phyloP scores from a whole-genome alignment of 2,888 invertebrate genomes.

The Leptinotarsa rubiginosa region DNA sequence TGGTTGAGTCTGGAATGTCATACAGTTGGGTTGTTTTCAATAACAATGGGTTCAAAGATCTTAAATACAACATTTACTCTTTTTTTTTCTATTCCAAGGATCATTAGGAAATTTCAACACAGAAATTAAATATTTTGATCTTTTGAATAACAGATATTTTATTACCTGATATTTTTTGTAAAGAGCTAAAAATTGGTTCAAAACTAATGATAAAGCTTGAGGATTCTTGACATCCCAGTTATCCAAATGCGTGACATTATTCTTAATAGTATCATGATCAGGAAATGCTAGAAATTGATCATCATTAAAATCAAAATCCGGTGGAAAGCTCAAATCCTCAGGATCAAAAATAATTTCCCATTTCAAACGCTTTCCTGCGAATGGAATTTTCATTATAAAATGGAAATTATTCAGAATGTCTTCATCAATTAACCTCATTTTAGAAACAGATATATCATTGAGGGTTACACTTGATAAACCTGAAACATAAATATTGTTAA shows the following conservation, averaged over 20 bases:
- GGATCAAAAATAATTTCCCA: constrained; percentile 80
- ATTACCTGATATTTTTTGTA: constrained; percentile 76
- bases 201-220: constrained; percentile 71
- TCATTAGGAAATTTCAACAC: neutral
- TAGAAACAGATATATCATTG: constrained; percentile 39
- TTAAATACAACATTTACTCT: too few relatives aligned
- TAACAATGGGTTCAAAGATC: too few relatives aligned
- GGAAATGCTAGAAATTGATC: constrained; percentile 73
- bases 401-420: constrained; percentile 55
- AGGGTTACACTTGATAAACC: constrained; percentile 47
- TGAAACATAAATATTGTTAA: constrained; percentile 40
- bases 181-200: constrained; percentile 72
- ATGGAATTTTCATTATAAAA: constrained; percentile 76
- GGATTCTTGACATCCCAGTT: constrained; percentile 75
- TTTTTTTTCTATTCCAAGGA: too few relatives aligned
- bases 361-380: constrained; percentile 74
- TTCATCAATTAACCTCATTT: constrained; percentile 31
- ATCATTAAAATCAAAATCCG: constrained; percentile 82
- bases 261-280: constrained; percentile 69
- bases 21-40: too few relatives aligned
- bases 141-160: neutral
- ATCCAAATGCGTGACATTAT: constrained; percentile 71
- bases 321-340: constrained; percentile 70
- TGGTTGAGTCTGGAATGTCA: too few relatives aligned
- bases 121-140: neutral